Evolutionary conservation across 2,888 invertebrate species (phyloP).

Genomic region (Chydorus sphaericus): DNA sequence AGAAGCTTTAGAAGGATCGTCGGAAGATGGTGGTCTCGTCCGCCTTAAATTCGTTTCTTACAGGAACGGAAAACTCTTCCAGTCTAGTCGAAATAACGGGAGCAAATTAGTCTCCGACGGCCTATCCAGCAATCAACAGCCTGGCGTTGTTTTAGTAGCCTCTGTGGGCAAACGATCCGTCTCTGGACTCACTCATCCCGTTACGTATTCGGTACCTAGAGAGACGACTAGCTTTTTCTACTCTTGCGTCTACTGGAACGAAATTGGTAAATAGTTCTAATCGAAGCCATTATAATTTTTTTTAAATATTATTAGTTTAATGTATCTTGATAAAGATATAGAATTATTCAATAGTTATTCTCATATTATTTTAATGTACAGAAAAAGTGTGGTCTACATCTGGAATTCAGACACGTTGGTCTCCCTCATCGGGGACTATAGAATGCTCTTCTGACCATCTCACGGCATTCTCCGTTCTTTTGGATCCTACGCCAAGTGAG

Average conservation of each 20-base stretch:
- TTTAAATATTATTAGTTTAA: background rate
- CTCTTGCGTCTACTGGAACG: conserved; percentile 25
- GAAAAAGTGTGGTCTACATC: conserved; percentile 24
- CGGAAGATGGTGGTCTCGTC: background rate
- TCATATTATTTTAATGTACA: conserved; percentile 16
- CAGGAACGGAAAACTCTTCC: conserved; percentile 13
- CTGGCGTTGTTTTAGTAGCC: conserved; percentile 10
- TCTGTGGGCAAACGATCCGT: conserved; percentile 9
- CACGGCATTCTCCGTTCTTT: conserved; percentile 30
- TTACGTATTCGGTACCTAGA: conserved; percentile 22
- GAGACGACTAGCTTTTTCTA: conserved; percentile 16
- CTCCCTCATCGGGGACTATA: conserved; percentile 20
- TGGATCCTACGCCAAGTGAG: conserved; percentile 26
- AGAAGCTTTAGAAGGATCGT: conserved; percentile 10
- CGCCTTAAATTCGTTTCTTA: conserved; percentile 15
- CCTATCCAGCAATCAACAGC: background rate
- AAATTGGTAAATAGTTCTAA: conserved; percentile 19
- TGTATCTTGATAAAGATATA: too few species aligned
- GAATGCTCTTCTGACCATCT: conserved; percentile 27
- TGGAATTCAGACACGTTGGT: conserved; percentile 22
- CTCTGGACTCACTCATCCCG: conserved; percentile 20
- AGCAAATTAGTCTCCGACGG: too few species aligned
- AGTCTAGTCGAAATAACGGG: background rate
- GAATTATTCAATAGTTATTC: too few species aligned
- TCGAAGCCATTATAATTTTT: background rate